Evolutionary conservation across 2,797 vertebrate species (phyloP).

Genomic region (Cynodonichthys magdalenae): DNA sequence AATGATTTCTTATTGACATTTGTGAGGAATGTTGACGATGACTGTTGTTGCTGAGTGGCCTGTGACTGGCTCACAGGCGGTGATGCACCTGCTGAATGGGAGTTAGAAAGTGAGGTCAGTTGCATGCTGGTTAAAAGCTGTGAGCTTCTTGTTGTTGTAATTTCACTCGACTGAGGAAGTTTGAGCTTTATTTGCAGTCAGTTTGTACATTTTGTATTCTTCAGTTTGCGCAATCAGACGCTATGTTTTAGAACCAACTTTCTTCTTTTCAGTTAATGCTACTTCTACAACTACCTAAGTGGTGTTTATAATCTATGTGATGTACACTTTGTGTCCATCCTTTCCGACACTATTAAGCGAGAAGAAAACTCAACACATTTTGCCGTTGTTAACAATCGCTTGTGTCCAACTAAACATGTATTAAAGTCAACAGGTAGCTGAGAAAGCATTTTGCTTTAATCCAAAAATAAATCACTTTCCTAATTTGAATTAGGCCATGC

Average conservation of each 20-base stretch:
- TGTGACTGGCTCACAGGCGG: conserved; percentile 30
- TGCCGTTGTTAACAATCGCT: conserved; percentile 39
- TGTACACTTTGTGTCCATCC: conserved; percentile 5
- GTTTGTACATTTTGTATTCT: background rate
- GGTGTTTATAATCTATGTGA: background rate
- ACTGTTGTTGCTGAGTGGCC: conserved; percentile 43
- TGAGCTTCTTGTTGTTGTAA: conserved; percentile 23
- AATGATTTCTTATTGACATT: conserved; percentile 37
- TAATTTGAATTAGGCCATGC: conserved; percentile 71
- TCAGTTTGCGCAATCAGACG: conserved; percentile 8
- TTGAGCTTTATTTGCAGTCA: conserved; percentile 24
- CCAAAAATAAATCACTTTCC: conserved; percentile 63
- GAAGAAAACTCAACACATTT: conserved; percentile 27
- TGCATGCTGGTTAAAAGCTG: conserved; percentile 18
- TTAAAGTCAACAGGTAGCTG: conserved; percentile 62
- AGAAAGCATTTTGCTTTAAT: conserved; percentile 51
- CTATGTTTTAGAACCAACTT: background rate
- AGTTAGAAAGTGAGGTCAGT: conserved; percentile 41
- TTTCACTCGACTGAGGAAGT: conserved; percentile 32
- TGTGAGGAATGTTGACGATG: conserved; percentile 36
- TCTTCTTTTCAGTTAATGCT: conserved; percentile 13
- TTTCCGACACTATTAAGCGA: conserved; percentile 8
- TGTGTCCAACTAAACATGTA: conserved; percentile 45
- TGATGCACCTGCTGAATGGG: conserved; percentile 27
- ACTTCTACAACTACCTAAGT: background rate